These are phyloP conservation scores for Etia nguti DNA, from an alignment of 2,113 vertebrate genomes.

Conservation along the genomic window DNA sequence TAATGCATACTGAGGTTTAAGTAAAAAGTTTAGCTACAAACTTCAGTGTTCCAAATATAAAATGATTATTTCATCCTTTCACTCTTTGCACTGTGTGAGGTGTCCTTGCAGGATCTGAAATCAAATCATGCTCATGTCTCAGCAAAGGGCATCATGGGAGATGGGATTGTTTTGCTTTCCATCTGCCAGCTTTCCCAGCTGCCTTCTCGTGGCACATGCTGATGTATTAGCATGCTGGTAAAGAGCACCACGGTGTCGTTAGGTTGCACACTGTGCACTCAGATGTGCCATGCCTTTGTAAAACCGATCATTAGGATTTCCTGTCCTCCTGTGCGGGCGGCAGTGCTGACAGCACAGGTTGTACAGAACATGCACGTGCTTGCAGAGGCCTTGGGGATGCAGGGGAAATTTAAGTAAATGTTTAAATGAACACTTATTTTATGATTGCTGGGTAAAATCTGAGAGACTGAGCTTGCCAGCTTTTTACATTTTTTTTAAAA, in stretches of 20 bases:
- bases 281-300: slow-evolving; percentile 27
- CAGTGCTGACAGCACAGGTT: slow-evolving; percentile 31
- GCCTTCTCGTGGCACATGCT: not conserved
- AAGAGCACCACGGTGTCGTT: slow-evolving; percentile 17
- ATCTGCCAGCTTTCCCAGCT: slow-evolving; percentile 21
- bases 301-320: slow-evolving; percentile 16
- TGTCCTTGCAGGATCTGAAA: not conserved
- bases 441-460: not conserved
- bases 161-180: slow-evolving; percentile 18
- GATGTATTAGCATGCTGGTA: not conserved
- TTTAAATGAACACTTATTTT: not conserved
- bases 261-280: not conserved
- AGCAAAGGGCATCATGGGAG: slow-evolving; percentile 6
- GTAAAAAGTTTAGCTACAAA: not conserved
- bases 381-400: not conserved
- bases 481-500: accelerated
- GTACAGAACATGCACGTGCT: not conserved
- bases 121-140: not conserved
- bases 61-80: not conserved
- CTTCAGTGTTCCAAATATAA: not conserved
- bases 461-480: not conserved
- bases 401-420: not conserved
- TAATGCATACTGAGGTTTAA: not conserved
- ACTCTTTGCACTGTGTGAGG: not conserved
- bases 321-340: not conserved